Percentiles rank a stretch among this genome's conserved stretches.
Evolutionary conservation across 2,888 invertebrate species (phyloP).

Genomic region (Mimumesa dahlbomi): DNA sequence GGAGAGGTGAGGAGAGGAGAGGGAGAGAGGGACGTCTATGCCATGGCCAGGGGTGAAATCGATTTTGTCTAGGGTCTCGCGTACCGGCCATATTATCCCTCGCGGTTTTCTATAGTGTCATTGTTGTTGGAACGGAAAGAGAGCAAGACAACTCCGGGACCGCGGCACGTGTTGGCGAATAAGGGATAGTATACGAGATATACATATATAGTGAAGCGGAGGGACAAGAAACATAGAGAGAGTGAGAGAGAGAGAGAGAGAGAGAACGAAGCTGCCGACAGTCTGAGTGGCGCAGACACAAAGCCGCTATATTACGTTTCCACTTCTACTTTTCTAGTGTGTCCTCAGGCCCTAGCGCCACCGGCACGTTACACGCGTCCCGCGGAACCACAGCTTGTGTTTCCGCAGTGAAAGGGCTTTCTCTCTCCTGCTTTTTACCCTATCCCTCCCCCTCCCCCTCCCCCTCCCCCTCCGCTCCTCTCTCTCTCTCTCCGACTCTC

Average conservation of each 20-base stretch:
- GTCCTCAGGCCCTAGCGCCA: conserved; percentile 49
- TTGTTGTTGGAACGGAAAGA: conserved; percentile 70
- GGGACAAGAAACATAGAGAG: conserved; percentile 13
- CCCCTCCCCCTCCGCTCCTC: conserved; percentile 34
- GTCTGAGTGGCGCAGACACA: conserved; percentile 75
- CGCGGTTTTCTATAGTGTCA: conserved; percentile 76
- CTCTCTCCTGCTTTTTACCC: conserved; percentile 13
- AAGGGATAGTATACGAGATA: no score
- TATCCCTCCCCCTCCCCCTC: conserved; percentile 11
- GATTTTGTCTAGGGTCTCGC: conserved; percentile 73
- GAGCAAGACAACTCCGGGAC: conserved; percentile 22
- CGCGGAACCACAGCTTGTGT: conserved; percentile 22
- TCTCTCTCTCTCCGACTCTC: conserved; percentile 28
- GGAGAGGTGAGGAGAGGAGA: conserved; percentile 4
- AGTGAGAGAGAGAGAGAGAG: not conserved
- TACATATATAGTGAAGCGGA: no score
- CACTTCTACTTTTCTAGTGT: conserved; percentile 74
- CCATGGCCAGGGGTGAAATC: conserved; percentile 67
- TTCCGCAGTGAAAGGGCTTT: conserved; percentile 35
- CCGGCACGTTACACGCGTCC: conserved; percentile 37
- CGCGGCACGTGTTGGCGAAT: not conserved
- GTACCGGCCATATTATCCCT: conserved; percentile 65
- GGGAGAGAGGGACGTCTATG: conserved; percentile 40
- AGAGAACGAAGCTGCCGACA: conserved; percentile 29
- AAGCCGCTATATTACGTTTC: conserved; percentile 78